Percentiles rank a stretch among this genome's conserved stretches.
phyloP scores from a whole-genome alignment of 2,797 vertebrate species.

The Heteromormyrus szaboi region DNA sequence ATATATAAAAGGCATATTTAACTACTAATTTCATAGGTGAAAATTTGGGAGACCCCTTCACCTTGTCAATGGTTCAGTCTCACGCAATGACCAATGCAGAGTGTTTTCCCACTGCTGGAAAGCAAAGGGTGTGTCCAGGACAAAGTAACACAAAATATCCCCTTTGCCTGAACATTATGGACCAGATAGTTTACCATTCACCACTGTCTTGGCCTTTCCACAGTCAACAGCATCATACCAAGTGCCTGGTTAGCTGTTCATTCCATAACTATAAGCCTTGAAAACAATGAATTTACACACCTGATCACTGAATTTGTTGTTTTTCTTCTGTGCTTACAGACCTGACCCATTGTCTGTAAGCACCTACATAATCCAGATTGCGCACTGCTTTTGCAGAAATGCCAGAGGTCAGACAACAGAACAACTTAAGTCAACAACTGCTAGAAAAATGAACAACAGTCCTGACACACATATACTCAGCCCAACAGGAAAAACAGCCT shows the following conservation, averaged over 20 bases:
- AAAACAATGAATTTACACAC: neutral
- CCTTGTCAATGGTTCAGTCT: neutral
- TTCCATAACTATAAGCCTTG: neutral
- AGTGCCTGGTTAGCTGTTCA: neutral
- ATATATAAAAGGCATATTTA: neutral
- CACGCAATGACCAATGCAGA: neutral
- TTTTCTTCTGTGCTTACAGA: neutral
- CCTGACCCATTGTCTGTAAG: neutral
- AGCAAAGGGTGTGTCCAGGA: neutral
- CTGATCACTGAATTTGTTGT: neutral
- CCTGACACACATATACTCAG: neutral
- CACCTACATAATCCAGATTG: neutral
- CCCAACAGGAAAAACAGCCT: neutral
- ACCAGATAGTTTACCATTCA: neutral
- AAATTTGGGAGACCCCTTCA: neutral
- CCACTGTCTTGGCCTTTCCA: neutral
- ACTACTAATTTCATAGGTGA: neutral
- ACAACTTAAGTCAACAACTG: neutral
- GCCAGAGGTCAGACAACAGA: neutral
- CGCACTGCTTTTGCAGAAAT: neutral
- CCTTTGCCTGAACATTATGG: neutral
- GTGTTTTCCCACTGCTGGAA: neutral
- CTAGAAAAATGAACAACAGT: neutral
- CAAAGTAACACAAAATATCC: neutral
- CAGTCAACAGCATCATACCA: neutral